Evolutionary conservation across 2,888 invertebrate genomes (phyloP).

Genomic region (Rambutsinella grinnellia): DNA sequence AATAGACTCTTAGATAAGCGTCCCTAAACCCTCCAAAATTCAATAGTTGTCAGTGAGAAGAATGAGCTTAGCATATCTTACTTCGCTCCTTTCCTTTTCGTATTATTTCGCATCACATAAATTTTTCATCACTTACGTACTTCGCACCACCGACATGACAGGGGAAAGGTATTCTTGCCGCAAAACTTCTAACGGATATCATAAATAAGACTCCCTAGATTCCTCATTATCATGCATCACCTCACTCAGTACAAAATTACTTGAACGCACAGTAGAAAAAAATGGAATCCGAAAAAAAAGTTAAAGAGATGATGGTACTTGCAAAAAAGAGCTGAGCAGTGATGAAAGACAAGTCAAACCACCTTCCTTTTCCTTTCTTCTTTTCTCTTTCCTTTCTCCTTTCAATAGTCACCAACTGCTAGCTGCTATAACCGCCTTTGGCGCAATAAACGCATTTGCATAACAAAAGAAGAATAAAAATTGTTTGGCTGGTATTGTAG

Average conservation of each 20-base stretch:
- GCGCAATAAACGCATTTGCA: slow-evolving; percentile 30
- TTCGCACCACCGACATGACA: not conserved
- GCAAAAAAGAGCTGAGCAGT: slow-evolving; percentile 7
- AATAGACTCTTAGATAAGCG: too few species aligned
- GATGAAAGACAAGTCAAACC: slow-evolving; percentile 22
- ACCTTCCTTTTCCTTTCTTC: slow-evolving; percentile 10
- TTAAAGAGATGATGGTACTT: not conserved
- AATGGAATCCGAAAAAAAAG: slow-evolving; percentile 4
- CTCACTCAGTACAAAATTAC: slow-evolving; percentile 2
- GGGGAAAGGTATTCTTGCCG: not conserved
- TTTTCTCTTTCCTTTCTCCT: slow-evolving; percentile 1
- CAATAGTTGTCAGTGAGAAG: slow-evolving; percentile 17
- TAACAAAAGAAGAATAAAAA: slow-evolving; percentile 31
- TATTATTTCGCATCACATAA: not conserved
- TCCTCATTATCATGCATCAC: not conserved
- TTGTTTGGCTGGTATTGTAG: not conserved
- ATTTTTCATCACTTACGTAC: not conserved
- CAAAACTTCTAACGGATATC: not conserved
- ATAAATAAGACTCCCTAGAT: not conserved
- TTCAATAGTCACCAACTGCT: not conserved
- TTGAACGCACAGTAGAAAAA: slow-evolving; percentile 6
- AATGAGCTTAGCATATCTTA: not conserved
- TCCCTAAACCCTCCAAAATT: slow-evolving; percentile 6
- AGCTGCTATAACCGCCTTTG: not conserved
- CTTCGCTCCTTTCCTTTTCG: too few species aligned